Base-by-base conservation (phyloP, 2,113 vertebrate genomes). In the Amphiprion percula region DNA sequence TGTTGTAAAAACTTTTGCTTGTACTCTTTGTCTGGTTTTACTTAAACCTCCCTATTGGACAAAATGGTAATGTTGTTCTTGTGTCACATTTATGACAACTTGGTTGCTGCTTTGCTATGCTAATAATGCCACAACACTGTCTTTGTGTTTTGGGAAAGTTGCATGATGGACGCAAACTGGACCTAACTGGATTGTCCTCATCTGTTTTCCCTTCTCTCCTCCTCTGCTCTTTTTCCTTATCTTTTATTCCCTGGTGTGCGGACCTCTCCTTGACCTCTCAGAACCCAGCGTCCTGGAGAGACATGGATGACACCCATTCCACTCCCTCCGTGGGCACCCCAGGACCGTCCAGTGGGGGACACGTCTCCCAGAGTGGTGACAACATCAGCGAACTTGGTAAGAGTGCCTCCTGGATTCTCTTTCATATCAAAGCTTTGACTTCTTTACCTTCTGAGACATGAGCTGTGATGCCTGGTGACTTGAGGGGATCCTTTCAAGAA, bases 351-450 rank as follows among this genome's bases (percentile, higher is more conserved):
- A 99, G 98, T 16, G 97, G 97, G 91, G 97, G 97, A 80, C 98
- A 98, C 2, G 96, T 97, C 67, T 99, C 97, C 76, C 98, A 99
- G 92, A 97, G 97, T 54, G 97, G 97, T 82, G 98, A 99, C 95
- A 99, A 97, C 96, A 96, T 96, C 95, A 98, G 98, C 54, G 97
- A 98, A 86, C 96, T 98, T 92, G 98, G 98, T 99, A 97, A 97
- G 96, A 93, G 93, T 85, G 8, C 44, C 52, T 63, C 5, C n/a
- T 15, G 33, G 15, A 10, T 86, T 16, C 52, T 83, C n/a, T 33
- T 84, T 75, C 63, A 79, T 82, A 85, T 88, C 74, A 89, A 85
- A 80, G 79, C 44, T 59, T 28, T 78, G 77, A 81, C 80, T 82
- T 49, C 66, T 5, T 26, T 63, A 26, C 90, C 77, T 12, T 17